Conservation (phyloP, 2,888 invertebrate genomes). For the Drosophila multiciliata region DNA sequence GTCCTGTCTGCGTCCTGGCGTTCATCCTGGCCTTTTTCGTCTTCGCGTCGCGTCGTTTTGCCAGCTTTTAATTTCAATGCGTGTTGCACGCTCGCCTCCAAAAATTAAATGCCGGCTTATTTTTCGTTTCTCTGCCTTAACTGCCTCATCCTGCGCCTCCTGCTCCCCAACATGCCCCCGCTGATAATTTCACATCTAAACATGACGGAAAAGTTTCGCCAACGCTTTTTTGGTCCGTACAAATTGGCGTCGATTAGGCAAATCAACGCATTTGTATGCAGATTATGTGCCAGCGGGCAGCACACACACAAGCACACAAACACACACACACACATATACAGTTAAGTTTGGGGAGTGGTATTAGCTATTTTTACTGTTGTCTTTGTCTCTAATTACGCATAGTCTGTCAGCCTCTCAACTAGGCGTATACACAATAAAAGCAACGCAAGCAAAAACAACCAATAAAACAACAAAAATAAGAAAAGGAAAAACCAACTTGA, state of each 20-base stretch:
- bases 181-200: conserved; percentile 63
- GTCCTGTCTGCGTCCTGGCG: conserved; percentile 19
- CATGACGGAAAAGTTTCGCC: conserved; percentile 58
- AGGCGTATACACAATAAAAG: conserved; percentile 66
- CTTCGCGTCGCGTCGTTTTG: conserved; percentile 34
- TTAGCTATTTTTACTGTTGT: conserved; percentile 39
- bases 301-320: conserved; percentile 22
- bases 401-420: conserved; percentile 62
- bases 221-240: conserved; percentile 65
- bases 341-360: conserved; percentile 2
- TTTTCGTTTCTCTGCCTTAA: conserved; percentile 53
- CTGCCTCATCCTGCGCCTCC: conserved; percentile 1
- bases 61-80: conserved; percentile 79
- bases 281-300: conserved; percentile 77
- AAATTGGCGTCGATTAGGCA: conserved; percentile 82
- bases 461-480: background rate
- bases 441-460: background rate
- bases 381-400: conserved; percentile 72
- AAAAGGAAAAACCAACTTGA: conserved; percentile 1
- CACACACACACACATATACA: conserved; percentile 1
- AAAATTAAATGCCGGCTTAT: conserved; percentile 78
- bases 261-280: conserved; percentile 81
- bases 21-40: conserved; percentile 15
- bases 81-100: conserved; percentile 76
- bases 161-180: background rate